These are phyloP conservation scores for Sander vitreus DNA, from an alignment of 2,113 vertebrate species.

Conservation along the genomic window DNA sequence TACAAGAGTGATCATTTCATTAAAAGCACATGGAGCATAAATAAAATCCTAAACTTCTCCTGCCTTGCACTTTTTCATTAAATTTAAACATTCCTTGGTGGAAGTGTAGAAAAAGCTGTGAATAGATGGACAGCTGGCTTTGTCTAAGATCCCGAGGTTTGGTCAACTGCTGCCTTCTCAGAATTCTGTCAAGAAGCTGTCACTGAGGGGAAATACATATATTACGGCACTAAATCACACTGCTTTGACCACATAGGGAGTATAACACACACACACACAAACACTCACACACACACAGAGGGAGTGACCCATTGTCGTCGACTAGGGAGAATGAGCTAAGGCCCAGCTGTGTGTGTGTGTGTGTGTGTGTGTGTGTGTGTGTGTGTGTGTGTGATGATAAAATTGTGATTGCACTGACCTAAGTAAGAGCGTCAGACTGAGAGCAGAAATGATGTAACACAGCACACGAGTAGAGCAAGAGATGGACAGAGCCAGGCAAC, in stretches of 20 bases:
- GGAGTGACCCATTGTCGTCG: constrained; percentile 42
- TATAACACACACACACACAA: constrained; percentile 14
- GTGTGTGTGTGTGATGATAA: constrained; percentile 45
- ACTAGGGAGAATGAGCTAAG: constrained; percentile 65
- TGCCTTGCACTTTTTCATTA: neutral
- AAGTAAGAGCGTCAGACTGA: constrained; percentile 45
- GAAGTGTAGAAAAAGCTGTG: constrained; percentile 6
- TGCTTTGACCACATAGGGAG: constrained; percentile 45
- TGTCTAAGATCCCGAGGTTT: constrained; percentile 4
- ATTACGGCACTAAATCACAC: constrained; percentile 48
- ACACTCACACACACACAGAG: constrained; percentile 30
- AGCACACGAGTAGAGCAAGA: constrained; percentile 43
- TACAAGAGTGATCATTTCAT: constrained; percentile 24
- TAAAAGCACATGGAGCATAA: constrained; percentile 36
- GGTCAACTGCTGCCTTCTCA: constrained; percentile 38
- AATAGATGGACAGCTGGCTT: constrained; percentile 23
- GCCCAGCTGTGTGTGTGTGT: constrained; percentile 55
- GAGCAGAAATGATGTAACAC: constrained; percentile 65
- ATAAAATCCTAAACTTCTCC: constrained; percentile 8
- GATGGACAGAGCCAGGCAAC: constrained; percentile 5
- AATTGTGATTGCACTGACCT: constrained; percentile 54
- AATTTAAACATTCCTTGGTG: constrained; percentile 10
- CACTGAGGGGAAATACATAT: constrained; percentile 42
- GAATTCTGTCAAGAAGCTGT: constrained; percentile 21
- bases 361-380: constrained; percentile 35